A percentile compares a stretch with the other conserved stretches of the same genome.
phyloP scores from a whole-genome alignment of 2,113 vertebrate species.

The Amphiprion ocellaris region DNA sequence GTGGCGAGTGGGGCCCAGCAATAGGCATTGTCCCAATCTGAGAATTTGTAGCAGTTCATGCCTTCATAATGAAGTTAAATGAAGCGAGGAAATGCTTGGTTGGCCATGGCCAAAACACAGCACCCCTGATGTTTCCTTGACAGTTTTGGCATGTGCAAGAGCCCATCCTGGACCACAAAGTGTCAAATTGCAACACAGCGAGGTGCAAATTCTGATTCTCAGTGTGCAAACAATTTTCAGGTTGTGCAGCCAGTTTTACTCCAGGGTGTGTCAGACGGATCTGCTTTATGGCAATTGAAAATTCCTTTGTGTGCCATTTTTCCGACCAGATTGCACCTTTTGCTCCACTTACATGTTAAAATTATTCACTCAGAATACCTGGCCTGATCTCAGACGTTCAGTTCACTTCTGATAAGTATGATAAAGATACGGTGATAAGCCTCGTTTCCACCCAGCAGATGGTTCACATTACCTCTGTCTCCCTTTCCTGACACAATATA shows the following conservation, averaged over 20 bases:
- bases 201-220: slow-evolving; percentile 24
- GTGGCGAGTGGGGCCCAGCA: slow-evolving; percentile 55
- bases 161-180: slow-evolving; percentile 13
- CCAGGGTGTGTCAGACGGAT: background rate
- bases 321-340: background rate
- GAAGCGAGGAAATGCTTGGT: slow-evolving; percentile 84
- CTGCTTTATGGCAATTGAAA: background rate
- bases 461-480: slow-evolving; percentile 74
- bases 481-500: slow-evolving; percentile 56
- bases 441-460: slow-evolving; percentile 65
- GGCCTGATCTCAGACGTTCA: slow-evolving; percentile 39
- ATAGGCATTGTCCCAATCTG: slow-evolving; percentile 82
- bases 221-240: slow-evolving; percentile 5
- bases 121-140: slow-evolving; percentile 71
- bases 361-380: slow-evolving; percentile 10
- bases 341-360: background rate
- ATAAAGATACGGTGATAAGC: slow-evolving; percentile 62
- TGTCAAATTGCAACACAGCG: slow-evolving; percentile 34
- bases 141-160: slow-evolving; percentile 46
- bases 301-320: background rate
- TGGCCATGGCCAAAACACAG: slow-evolving; percentile 71
- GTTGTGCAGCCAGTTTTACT: slow-evolving; percentile 6
- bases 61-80: slow-evolving; percentile 88
- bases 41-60: slow-evolving; percentile 88
- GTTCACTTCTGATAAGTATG: slow-evolving; percentile 45